A percentile compares a stretch with the other conserved stretches of the same genome.
These are phyloP conservation scores for Naja naja DNA, from an alignment of 2,113 vertebrate species.

Conservation along the genomic window DNA sequence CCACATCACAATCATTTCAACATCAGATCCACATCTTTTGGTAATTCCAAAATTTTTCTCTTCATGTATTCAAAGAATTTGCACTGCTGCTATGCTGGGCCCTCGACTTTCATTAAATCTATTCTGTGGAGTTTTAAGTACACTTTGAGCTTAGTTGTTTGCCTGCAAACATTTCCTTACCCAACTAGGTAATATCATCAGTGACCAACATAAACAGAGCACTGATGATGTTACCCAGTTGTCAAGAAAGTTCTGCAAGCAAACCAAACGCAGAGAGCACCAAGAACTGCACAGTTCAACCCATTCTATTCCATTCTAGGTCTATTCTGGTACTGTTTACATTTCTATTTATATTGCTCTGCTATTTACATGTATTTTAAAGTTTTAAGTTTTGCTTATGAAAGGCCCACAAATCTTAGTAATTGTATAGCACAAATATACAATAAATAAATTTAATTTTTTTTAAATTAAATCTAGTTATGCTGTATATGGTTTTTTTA, in stretches of 20 bases:
- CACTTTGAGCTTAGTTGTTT: background rate
- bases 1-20: background rate
- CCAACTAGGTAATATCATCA: background rate
- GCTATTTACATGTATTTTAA: background rate
- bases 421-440: background rate
- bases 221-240: background rate
- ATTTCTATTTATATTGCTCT: background rate
- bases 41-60: background rate
- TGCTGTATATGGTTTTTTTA: background rate
- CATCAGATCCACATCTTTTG: background rate
- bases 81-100: background rate
- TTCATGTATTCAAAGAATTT: background rate
- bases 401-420: background rate
- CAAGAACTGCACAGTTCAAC: background rate
- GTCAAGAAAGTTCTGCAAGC: background rate
- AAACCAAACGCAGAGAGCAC: background rate
- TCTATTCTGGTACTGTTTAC: background rate
- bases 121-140: background rate
- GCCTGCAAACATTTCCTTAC: background rate
- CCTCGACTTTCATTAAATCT: background rate
- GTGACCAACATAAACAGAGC: background rate
- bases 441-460: background rate
- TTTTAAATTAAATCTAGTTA: background rate
- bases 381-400: background rate
- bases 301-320: background rate